These are phyloP conservation scores for Hyposmocoma kahamanoa DNA, from an alignment of 1,140 invertebrate species.

Conservation along the genomic window DNA sequence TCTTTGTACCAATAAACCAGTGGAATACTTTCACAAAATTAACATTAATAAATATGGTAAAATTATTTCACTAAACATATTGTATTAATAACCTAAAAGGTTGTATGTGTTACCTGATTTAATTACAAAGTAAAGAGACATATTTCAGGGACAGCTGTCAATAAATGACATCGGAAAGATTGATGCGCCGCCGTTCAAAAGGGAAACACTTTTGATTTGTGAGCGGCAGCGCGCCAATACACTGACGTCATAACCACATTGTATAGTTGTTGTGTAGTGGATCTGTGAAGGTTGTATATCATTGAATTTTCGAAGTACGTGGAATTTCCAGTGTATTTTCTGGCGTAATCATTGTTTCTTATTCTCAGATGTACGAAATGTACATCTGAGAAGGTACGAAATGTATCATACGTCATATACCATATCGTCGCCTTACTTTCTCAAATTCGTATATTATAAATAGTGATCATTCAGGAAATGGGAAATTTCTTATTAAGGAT, in stretches of 20 bases:
- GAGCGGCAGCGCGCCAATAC: conserved; percentile 37
- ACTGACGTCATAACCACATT: conserved; percentile 39
- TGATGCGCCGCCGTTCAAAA: conserved; percentile 48
- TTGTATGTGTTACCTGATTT: conserved; percentile 12
- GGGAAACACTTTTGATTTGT: conserved; percentile 58
- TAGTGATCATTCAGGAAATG: too few species aligned
- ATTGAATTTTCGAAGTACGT: too few species aligned
- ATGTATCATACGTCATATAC: too few species aligned
- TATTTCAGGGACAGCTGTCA: conserved; percentile 14
- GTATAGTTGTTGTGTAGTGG: too few species aligned
- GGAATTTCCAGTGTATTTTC: too few species aligned
- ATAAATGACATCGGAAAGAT: conserved; percentile 59
- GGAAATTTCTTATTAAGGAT: too few species aligned
- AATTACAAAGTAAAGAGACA: conserved; percentile 12
- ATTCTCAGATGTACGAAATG: too few species aligned
- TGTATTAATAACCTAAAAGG: neutral
- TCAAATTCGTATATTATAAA: too few species aligned
- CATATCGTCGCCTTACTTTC: too few species aligned
- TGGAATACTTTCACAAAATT: neutral
- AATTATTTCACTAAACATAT: neutral
- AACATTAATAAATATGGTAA: neutral
- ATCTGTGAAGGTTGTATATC: too few species aligned
- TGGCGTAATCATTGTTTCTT: too few species aligned
- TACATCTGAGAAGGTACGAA: too few species aligned
- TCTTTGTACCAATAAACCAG: neutral